phyloP scores from a whole-genome alignment of 2,113 vertebrate species.

The Carassius gibelio region DNA sequence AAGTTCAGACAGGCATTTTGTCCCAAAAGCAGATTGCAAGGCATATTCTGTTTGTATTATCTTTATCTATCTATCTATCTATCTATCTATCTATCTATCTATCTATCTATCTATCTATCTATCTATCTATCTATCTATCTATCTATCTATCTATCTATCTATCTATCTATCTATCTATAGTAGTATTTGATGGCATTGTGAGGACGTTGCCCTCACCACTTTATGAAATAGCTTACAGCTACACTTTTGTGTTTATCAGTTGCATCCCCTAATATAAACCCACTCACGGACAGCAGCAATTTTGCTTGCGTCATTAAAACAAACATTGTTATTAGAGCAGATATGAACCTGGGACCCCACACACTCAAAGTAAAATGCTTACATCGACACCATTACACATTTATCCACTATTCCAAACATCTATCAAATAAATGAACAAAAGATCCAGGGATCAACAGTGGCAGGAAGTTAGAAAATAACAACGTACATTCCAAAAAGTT shows the following conservation, averaged over 20 bases:
- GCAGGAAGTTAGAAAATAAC: background rate
- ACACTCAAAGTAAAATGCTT: background rate
- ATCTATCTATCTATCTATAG: background rate
- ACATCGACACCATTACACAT: background rate
- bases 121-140: background rate
- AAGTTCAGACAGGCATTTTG: background rate
- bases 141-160: background rate
- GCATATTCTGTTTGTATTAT: background rate
- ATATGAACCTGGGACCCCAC: background rate
- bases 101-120: background rate
- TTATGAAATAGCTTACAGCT: slow-evolving; percentile 1
- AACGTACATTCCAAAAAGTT: background rate
- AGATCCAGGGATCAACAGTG: too few relatives aligned
- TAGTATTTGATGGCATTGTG: background rate
- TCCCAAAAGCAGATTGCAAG: background rate
- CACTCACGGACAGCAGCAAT: slow-evolving; percentile 1
- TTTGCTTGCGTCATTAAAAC: slow-evolving; percentile 18
- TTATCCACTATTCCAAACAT: background rate
- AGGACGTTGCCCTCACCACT: background rate
- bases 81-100: background rate
- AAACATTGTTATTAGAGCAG: slow-evolving; percentile 14
- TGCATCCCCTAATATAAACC: background rate
- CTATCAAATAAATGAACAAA: background rate
- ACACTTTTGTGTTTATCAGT: background rate
- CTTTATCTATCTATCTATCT: background rate